A percentile compares a stretch with the other conserved stretches of the same genome.
Conservation (phyloP, 2,113 vertebrate species). For the Gasterosteus nipponicus region DNA sequence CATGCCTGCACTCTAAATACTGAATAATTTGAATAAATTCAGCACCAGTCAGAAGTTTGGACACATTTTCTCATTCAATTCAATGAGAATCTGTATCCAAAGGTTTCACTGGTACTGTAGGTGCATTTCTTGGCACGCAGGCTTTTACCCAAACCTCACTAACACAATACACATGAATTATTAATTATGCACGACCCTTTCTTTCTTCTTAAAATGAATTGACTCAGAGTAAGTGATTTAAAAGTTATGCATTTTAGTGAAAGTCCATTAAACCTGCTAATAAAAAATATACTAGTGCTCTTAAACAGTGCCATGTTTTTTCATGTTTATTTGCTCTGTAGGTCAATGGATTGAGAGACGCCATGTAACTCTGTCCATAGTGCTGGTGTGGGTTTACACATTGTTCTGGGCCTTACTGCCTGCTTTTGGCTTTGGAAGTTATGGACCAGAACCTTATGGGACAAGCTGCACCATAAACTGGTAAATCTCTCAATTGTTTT, state of each 20-base stretch:
- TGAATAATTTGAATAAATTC: neutral
- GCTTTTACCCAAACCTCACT: neutral
- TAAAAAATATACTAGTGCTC: neutral
- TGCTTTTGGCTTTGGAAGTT: conserved; percentile 67
- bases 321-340: conserved; percentile 13
- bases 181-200: neutral
- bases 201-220: neutral
- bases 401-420: conserved; percentile 65
- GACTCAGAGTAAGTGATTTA: conserved; percentile 4
- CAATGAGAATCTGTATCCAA: too few relatives aligned
- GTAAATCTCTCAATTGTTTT: conserved; percentile 24
- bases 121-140: neutral
- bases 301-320: neutral
- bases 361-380: conserved; percentile 53
- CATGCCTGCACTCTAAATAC: neutral
- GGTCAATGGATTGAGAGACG: conserved; percentile 66
- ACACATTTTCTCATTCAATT: too few relatives aligned
- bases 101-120: too few relatives aligned
- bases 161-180: neutral
- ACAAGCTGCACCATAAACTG: conserved; percentile 74
- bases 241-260: neutral
- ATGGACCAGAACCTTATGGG: conserved; percentile 69
- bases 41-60: too few relatives aligned
- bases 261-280: neutral
- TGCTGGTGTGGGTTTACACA: conserved; percentile 60